Conservation (phyloP, 2,888 invertebrate species). For the Philopedon plagiatum region DNA sequence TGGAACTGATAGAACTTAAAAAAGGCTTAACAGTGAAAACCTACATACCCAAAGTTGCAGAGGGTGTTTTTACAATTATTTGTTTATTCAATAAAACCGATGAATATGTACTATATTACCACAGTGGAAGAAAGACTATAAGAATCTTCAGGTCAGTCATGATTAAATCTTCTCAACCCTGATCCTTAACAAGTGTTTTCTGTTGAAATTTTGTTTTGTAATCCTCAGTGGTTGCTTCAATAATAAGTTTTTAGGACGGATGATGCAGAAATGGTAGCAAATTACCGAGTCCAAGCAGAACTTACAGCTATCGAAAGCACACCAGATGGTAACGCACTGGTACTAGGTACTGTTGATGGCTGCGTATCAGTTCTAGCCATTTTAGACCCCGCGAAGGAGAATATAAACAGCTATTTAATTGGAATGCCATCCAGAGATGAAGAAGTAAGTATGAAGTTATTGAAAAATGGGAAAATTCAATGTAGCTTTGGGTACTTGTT, state of each 20-base stretch:
- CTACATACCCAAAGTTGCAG: slow-evolving; percentile 94
- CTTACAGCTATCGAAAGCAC: slow-evolving; percentile 90
- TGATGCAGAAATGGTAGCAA: slow-evolving; percentile 93
- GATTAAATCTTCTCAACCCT: no score
- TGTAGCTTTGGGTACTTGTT: no score
- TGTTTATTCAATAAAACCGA: slow-evolving; percentile 95
- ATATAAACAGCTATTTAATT: slow-evolving; percentile 76
- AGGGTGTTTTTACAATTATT: slow-evolving; percentile 97
- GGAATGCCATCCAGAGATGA: slow-evolving; percentile 81
- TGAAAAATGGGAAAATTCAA: no score
- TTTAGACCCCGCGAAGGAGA: slow-evolving; percentile 77
- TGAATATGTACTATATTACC: slow-evolving; percentile 96
- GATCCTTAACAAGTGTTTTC: no score
- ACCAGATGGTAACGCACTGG: slow-evolving; percentile 85
- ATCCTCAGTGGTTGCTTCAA: no score
- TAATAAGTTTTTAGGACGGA: slow-evolving; percentile 78
- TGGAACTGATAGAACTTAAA: slow-evolving; percentile 93
- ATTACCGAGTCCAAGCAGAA: slow-evolving; percentile 92
- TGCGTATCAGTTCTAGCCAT: slow-evolving; percentile 91
- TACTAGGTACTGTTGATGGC: slow-evolving; percentile 93
- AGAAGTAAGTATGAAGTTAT: slow-evolving; percentile 69
- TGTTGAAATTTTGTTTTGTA: no score
- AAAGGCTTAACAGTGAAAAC: slow-evolving; percentile 90
- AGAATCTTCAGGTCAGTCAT: slow-evolving; percentile 84
- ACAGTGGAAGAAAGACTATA: slow-evolving; percentile 94